A percentile compares a stretch with the other conserved stretches of the same genome.
Conservation (phyloP, 2,113 vertebrate genomes). For the Lamprotornis superbus region DNA sequence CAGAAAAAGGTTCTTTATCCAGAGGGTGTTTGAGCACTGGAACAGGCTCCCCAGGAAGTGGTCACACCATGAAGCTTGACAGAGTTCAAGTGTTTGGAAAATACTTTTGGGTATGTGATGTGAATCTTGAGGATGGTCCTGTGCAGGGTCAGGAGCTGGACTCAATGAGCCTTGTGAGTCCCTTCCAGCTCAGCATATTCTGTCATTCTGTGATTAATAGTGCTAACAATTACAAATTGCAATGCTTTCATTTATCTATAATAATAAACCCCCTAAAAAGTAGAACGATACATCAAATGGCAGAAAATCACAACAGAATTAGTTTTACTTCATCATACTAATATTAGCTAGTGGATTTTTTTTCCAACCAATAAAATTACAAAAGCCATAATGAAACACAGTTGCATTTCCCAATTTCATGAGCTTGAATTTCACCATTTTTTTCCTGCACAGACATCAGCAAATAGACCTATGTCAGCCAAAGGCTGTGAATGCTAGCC, state of each 20-base stretch:
- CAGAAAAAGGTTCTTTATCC: not conserved
- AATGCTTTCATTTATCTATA: not conserved
- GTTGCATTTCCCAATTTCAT: not conserved
- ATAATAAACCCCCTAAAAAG: not conserved
- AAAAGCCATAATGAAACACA: not conserved
- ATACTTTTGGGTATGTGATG: fast-evolving
- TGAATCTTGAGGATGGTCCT: not conserved
- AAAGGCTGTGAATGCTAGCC: not conserved
- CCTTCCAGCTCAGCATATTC: not conserved
- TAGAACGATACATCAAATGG: not conserved
- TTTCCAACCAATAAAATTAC: not conserved
- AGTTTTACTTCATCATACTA: not conserved
- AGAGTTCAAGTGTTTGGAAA: not conserved
- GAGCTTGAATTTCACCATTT: not conserved
- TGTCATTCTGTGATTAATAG: not conserved
- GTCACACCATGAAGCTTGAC: not conserved
- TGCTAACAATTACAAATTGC: not conserved
- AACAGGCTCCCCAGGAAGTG: not conserved
- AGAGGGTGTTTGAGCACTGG: not conserved
- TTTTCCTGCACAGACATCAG: not conserved
- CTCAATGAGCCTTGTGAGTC: not conserved
- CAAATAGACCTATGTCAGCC: not conserved
- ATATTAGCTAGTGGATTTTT: not conserved
- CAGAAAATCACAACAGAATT: not conserved
- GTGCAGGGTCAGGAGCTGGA: not conserved